Evolutionary conservation across 2,888 invertebrate species (phyloP).

Genomic region (Lordiphosa fenestrarum): DNA sequence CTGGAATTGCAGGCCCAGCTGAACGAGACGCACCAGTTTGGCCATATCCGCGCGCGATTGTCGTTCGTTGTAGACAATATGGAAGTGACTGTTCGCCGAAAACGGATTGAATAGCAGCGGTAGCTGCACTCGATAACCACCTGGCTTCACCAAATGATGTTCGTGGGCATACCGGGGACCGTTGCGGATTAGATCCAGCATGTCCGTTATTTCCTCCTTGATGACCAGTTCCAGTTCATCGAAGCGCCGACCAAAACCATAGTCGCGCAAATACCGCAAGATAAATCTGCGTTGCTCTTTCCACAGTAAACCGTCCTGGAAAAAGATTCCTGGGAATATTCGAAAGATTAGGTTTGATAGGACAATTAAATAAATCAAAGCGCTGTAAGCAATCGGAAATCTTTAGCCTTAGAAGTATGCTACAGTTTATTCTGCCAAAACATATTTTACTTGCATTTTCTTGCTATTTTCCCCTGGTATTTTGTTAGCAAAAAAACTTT

Average conservation of each 20-base stretch:
- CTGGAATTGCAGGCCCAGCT: conserved; percentile 82
- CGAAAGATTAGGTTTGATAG: not conserved
- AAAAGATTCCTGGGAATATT: conserved; percentile 84
- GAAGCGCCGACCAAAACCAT: conserved; percentile 85
- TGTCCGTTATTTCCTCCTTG: conserved; percentile 80
- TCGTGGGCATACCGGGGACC: conserved; percentile 81
- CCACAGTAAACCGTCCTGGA: conserved; percentile 85
- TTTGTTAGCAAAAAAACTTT: too few species aligned
- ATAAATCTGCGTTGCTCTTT: conserved; percentile 85
- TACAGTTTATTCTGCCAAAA: too few species aligned
- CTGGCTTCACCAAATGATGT: conserved; percentile 71
- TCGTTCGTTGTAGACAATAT: conserved; percentile 82
- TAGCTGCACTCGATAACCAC: conserved; percentile 78
- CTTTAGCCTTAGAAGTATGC: too few species aligned
- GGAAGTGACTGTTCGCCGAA: conserved; percentile 82
- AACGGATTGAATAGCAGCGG: conserved; percentile 83
- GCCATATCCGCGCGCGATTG: conserved; percentile 82
- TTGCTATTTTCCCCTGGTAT: too few species aligned
- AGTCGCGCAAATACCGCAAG: conserved; percentile 85
- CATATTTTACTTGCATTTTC: too few species aligned
- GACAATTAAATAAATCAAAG: too few species aligned
- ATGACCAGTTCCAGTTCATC: conserved; percentile 81
- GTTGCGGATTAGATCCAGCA: conserved; percentile 81
- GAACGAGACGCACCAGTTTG: conserved; percentile 78
- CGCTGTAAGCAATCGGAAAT: too few species aligned